phyloP scores from a whole-genome alignment of 2,888 invertebrate species.

The Himalopsyche tibetana region DNA sequence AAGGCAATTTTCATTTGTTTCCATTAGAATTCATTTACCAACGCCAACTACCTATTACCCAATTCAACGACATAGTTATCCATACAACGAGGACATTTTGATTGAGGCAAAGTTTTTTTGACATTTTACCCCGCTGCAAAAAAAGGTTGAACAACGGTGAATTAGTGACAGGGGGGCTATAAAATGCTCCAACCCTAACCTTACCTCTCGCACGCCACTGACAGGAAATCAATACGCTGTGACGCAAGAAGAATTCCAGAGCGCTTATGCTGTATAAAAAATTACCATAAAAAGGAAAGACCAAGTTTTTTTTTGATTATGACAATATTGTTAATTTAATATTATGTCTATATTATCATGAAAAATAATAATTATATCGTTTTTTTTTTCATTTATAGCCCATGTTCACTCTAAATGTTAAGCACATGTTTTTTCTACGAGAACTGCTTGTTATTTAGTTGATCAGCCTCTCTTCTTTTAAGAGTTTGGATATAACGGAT shows the following conservation, averaged over 20 bases:
- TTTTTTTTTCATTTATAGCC: too few relatives aligned
- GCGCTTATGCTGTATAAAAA: conserved; percentile 46
- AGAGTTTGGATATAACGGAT: too few relatives aligned
- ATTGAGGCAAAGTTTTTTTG: conserved; percentile 39
- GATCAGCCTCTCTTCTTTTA: too few relatives aligned
- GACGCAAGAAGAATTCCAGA: conserved; percentile 45
- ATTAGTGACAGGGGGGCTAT: conserved; percentile 45
- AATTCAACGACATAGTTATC: conserved; percentile 6
- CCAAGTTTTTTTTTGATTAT: neutral
- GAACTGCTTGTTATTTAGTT: too few relatives aligned
- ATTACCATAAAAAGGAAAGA: conserved; percentile 43
- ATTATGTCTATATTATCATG: too few relatives aligned
- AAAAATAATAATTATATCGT: too few relatives aligned
- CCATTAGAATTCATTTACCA: neutral
- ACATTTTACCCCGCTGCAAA: conserved; percentile 20
- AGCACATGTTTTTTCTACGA: too few relatives aligned
- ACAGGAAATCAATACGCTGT: conserved; percentile 53
- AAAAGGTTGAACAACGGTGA: conserved; percentile 43
- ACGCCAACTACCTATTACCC: neutral
- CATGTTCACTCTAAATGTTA: too few relatives aligned
- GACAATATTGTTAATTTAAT: too few relatives aligned
- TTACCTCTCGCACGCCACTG: conserved; percentile 49
- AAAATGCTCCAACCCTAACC: conserved; percentile 48
- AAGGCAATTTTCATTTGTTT: neutral
- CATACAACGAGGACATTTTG: conserved; percentile 12